Percentiles rank a stretch among this genome's conserved stretches.
phyloP scores from a whole-genome alignment of 2,888 invertebrate genomes.

The Exephanes ischioxanthus region DNA sequence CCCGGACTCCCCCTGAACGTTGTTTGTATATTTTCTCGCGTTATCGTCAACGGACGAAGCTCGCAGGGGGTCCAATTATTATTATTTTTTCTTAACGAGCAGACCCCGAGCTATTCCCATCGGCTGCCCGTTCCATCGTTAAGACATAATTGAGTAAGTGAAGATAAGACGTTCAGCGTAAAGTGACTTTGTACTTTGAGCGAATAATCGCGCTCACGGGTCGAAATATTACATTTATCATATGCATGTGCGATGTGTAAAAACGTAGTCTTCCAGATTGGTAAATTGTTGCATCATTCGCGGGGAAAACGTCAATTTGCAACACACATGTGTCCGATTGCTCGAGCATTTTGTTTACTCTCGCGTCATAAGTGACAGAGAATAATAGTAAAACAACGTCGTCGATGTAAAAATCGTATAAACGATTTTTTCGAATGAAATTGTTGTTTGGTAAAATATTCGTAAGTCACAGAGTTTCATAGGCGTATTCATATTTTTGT shows the following conservation, averaged over 20 bases:
- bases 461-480: too few relatives aligned
- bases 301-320: neutral
- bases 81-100: slow-evolving; percentile 12
- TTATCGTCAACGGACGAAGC: slow-evolving; percentile 1
- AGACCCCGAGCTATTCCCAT: neutral
- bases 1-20: neutral
- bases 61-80: slow-evolving; percentile 39
- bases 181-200: slow-evolving; percentile 43
- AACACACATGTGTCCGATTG: neutral
- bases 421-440: too few relatives aligned
- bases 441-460: too few relatives aligned
- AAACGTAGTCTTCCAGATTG: neutral
- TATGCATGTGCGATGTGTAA: neutral
- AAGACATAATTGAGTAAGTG: slow-evolving; percentile 14
- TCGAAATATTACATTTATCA: neutral
- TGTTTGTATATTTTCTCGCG: slow-evolving; percentile 7
- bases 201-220: slow-evolving; percentile 14
- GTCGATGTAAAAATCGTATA: too few relatives aligned
- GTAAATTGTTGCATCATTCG: slow-evolving; percentile 10
- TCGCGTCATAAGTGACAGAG: neutral
- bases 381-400: neutral
- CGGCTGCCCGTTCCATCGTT: slow-evolving; percentile 10
- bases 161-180: slow-evolving; percentile 33
- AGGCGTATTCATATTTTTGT: too few relatives aligned
- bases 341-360: neutral